Conservation (phyloP, 1,140 invertebrate species). For the Drosophila nigromelanica region DNA sequence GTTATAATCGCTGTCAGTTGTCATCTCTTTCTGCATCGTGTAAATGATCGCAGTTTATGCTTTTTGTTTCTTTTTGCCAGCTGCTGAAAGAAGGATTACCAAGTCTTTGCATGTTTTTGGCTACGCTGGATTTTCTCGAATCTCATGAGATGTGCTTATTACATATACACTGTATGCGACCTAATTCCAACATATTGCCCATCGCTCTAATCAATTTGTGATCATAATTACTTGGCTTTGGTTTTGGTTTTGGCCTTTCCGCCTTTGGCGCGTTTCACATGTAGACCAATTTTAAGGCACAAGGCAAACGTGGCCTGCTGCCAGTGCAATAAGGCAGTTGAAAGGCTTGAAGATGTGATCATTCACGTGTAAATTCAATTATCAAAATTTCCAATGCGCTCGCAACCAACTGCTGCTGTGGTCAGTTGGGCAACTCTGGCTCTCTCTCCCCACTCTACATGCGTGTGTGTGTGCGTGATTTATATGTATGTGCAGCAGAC, state of each 20-base stretch:
- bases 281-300: conserved; percentile 48
- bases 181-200: conserved; percentile 6
- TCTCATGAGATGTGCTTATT: background rate
- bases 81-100: too few species aligned
- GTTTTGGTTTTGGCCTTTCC: conserved; percentile 38
- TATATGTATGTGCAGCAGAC: conserved; percentile 51
- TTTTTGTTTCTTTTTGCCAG: background rate
- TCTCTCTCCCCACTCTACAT: background rate
- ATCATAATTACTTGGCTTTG: conserved; percentile 77
- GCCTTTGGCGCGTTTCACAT: conserved; percentile 45
- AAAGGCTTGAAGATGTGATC: conserved; percentile 79
- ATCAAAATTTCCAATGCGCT: conserved; percentile 74
- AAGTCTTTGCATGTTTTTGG: background rate
- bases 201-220: conserved; percentile 72
- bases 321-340: conserved; percentile 32
- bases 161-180: background rate
- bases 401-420: conserved; percentile 23
- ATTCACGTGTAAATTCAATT: conserved; percentile 82
- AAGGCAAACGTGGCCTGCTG: background rate
- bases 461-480: conserved; percentile 43
- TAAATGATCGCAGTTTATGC: conserved; percentile 23
- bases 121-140: background rate
- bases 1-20: conserved; percentile 1
- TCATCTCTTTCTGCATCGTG: conserved; percentile 35
- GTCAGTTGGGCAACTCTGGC: conserved; percentile 24